Conservation (phyloP, 2,888 invertebrate genomes). For the Meloe dianella region DNA sequence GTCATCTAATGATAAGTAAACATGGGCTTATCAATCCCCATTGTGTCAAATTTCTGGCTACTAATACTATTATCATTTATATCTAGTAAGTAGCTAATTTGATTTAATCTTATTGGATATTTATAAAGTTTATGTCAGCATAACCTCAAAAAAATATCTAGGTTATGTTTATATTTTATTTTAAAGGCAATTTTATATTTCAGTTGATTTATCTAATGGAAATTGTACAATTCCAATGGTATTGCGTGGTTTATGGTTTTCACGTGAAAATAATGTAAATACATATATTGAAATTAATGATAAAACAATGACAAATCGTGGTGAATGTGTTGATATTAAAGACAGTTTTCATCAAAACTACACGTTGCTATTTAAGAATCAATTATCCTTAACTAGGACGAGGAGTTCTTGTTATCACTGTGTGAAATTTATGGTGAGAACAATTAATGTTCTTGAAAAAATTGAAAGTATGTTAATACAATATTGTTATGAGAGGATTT, state of each 20-base stretch:
- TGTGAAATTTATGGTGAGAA: conserved; percentile 82
- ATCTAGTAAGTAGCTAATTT: conserved; percentile 20
- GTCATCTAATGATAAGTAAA: background rate
- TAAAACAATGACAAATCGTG: conserved; percentile 76
- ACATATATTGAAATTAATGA: conserved; percentile 84
- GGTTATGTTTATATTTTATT: conserved; percentile 27
- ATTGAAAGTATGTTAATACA: conserved; percentile 73
- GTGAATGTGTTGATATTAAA: conserved; percentile 74
- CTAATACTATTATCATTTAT: conserved; percentile 7
- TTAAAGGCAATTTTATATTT: background rate
- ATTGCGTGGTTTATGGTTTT: conserved; percentile 88
- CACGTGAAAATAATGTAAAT: conserved; percentile 85
- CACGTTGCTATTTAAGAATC: conserved; percentile 76
- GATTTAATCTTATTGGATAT: background rate
- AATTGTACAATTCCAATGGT: conserved; percentile 77
- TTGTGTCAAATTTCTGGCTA: conserved; percentile 12
- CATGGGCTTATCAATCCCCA: conserved; percentile 16
- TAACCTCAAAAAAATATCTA: conserved; percentile 11
- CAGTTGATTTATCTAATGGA: conserved; percentile 15
- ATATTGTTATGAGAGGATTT: background rate
- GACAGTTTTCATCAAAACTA: conserved; percentile 82
- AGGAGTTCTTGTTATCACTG: conserved; percentile 79
- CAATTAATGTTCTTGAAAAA: conserved; percentile 88
- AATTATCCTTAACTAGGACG: conserved; percentile 49
- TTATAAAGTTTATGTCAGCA: background rate